A percentile compares a stretch with the other conserved stretches of the same genome.
phyloP scores from a whole-genome alignment of 2,113 vertebrate genomes.

The Varanus komodoensis region DNA sequence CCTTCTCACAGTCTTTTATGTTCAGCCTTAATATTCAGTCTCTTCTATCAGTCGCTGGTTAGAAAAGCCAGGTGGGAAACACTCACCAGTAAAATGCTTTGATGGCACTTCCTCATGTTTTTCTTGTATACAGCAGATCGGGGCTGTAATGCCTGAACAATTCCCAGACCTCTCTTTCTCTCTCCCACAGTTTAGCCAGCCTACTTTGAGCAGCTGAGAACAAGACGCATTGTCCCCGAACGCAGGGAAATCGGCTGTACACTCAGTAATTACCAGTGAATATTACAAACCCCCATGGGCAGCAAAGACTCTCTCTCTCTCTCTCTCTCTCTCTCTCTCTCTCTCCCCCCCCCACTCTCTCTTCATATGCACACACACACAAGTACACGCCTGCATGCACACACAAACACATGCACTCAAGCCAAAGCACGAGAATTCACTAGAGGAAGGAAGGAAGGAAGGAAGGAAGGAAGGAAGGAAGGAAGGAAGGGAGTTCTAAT shows the following conservation, averaged over 20 bases:
- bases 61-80: background rate
- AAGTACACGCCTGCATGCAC: too few species aligned
- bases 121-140: slow-evolving; percentile 2
- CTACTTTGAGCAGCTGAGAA: background rate
- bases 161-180: slow-evolving; percentile 5
- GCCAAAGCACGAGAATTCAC: background rate
- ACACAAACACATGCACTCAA: background rate
- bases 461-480: background rate
- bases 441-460: background rate
- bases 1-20: background rate
- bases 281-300: slow-evolving; percentile 44
- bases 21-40: background rate
- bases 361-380: too few species aligned
- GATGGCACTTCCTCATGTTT: slow-evolving; percentile 5
- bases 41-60: slow-evolving; percentile 4
- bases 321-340: too few species aligned
- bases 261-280: slow-evolving; percentile 51
- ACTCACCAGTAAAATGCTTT: slow-evolving; percentile 24
- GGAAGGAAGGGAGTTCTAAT: slow-evolving; percentile 56
- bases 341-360: too few species aligned
- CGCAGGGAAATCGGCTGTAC: slow-evolving; percentile 47
- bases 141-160: background rate
- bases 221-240: slow-evolving; percentile 55
- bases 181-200: slow-evolving; percentile 36
- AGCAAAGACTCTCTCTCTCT: too few species aligned